Evolutionary conservation across 2,113 vertebrate genomes (phyloP).

Genomic region (Addax nasomaculatus): DNA sequence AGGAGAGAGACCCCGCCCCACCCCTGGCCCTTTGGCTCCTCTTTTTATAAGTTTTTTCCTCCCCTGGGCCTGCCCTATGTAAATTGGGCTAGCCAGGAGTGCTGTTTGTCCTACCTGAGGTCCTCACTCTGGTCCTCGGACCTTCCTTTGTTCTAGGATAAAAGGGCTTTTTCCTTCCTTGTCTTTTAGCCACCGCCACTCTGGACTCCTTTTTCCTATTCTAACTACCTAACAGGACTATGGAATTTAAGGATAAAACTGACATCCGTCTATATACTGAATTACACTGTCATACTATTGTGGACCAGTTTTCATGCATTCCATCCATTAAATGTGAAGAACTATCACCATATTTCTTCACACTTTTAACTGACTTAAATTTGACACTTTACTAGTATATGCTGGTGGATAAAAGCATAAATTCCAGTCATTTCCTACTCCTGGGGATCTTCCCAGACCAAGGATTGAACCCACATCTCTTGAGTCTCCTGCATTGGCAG

Average conservation of each 20-base stretch:
- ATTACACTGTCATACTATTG: background rate
- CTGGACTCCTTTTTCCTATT: background rate
- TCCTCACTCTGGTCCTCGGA: accelerated
- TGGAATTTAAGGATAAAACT: background rate
- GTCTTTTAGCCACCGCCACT: background rate
- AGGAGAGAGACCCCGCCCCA: background rate
- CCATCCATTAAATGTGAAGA: background rate
- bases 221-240: background rate
- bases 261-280: background rate
- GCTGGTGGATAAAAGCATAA: background rate
- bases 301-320: background rate
- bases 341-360: background rate
- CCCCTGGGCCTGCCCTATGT: background rate
- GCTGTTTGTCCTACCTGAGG: background rate
- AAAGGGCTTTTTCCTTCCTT: background rate
- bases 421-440: background rate
- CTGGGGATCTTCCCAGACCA: background rate
- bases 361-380: background rate
- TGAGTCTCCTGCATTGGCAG: background rate
- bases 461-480: background rate
- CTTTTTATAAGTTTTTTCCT: background rate
- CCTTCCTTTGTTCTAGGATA: background rate
- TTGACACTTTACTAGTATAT: background rate
- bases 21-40: background rate
- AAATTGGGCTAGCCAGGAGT: background rate